Conservation (phyloP, 2,113 vertebrate genomes). For the Miniopterus natalensis region DNA sequence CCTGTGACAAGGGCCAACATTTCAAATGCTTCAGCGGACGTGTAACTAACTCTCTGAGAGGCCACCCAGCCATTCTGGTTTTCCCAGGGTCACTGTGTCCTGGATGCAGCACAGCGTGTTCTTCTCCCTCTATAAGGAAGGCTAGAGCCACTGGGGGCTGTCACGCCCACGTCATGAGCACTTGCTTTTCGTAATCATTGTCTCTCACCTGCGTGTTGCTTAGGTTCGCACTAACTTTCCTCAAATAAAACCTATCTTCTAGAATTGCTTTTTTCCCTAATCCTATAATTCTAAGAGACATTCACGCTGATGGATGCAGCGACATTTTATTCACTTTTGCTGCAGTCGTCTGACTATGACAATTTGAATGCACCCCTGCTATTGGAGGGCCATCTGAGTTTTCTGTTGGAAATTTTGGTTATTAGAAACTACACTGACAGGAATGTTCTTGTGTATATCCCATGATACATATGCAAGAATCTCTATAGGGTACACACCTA, state of each 20-base stretch:
- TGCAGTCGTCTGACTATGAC: neutral
- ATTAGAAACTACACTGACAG: neutral
- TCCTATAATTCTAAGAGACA: neutral
- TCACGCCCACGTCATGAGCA: neutral
- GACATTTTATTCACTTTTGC: neutral
- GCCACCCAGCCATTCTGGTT: neutral
- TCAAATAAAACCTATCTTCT: neutral
- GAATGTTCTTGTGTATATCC: neutral
- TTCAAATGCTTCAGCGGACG: neutral
- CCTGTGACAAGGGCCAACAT: neutral
- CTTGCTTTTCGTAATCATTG: neutral
- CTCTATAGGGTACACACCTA: neutral
- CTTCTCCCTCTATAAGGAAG: neutral
- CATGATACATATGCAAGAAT: neutral
- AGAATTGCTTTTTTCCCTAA: neutral
- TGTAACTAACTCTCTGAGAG: neutral
- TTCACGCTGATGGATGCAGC: neutral
- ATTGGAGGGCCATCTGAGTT: neutral
- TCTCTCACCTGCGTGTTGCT: neutral
- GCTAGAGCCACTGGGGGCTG: neutral
- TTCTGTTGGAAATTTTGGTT: neutral
- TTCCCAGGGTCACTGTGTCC: neutral
- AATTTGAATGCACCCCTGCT: neutral
- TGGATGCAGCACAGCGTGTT: neutral
- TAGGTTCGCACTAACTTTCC: neutral